A percentile compares a stretch with the other conserved stretches of the same genome.
Conservation (phyloP, 2,797 vertebrate genomes). For the Emydoidea blandingii region DNA sequence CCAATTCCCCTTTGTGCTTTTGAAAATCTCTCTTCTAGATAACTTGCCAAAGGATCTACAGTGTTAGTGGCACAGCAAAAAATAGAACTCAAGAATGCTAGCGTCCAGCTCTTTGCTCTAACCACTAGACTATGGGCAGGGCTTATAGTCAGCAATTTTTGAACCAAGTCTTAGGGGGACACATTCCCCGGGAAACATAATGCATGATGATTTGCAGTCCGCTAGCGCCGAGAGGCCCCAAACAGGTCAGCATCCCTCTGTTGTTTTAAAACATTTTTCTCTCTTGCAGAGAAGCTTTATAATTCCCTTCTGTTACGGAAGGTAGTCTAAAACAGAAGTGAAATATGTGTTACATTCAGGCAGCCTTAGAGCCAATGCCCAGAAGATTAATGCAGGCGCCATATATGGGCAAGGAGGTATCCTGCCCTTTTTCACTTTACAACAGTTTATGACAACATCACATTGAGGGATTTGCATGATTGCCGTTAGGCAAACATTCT, state of each 20-base stretch:
- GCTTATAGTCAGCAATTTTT: not conserved
- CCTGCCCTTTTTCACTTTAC: not conserved
- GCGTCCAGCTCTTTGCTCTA: not conserved
- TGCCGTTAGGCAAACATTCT: slow-evolving; percentile 51
- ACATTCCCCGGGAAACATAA: not conserved
- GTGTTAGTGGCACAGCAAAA: not conserved
- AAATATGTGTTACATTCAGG: not conserved
- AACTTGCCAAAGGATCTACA: not conserved
- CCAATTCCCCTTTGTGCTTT: not conserved
- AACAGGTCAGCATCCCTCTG: not conserved
- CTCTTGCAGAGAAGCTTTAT: not conserved
- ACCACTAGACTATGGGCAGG: not conserved
- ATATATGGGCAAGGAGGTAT: slow-evolving; percentile 61
- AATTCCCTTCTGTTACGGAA: not conserved
- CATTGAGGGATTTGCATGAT: slow-evolving; percentile 37
- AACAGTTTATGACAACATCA: slow-evolving; percentile 46
- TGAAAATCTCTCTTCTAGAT: not conserved
- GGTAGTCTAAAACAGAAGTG: not conserved
- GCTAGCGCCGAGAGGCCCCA: not conserved
- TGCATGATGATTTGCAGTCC: not conserved
- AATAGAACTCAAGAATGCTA: not conserved
- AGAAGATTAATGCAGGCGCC: slow-evolving; percentile 35
- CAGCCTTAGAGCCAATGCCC: slow-evolving; percentile 4
- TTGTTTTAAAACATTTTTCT: not conserved
- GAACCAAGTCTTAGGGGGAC: not conserved